phyloP scores from a whole-genome alignment of 1,140 invertebrate species.

The Aphaenogaster ashmeadi region DNA sequence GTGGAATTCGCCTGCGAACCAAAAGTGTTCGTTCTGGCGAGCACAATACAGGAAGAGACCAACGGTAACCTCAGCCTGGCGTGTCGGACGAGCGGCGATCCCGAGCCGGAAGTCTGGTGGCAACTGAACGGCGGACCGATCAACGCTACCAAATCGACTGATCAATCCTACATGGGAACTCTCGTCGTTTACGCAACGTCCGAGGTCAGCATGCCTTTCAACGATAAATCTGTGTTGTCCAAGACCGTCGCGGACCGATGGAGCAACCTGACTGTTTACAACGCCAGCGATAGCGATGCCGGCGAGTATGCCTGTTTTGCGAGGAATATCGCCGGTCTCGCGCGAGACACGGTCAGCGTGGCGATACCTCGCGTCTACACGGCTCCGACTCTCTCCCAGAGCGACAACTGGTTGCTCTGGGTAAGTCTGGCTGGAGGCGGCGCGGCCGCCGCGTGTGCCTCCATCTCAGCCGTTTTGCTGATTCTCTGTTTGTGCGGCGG shows the following conservation, averaged over 20 bases:
- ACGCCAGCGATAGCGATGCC: conserved; percentile 92
- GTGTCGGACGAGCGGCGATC: conserved; percentile 94
- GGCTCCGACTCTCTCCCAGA: conserved; percentile 89
- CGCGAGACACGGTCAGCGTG: conserved; percentile 91
- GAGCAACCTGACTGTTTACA: conserved; percentile 92
- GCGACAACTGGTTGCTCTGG: conserved; percentile 89
- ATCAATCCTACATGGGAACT: conserved; percentile 60
- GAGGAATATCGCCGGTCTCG: conserved; percentile 91
- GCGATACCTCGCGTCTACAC: conserved; percentile 91
- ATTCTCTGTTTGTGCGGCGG: conserved; percentile 88
- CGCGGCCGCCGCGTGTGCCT: conserved; percentile 85
- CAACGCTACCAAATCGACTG: conserved; percentile 84
- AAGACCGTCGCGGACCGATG: conserved; percentile 86
- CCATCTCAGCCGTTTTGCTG: conserved; percentile 87
- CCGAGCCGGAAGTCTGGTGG: conserved; percentile 94
- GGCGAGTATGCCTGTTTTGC: conserved; percentile 94
- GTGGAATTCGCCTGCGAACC: conserved; percentile 93
- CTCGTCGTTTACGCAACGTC: conserved; percentile 60
- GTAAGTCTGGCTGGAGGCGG: conserved; percentile 88
- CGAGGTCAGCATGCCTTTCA: conserved; percentile 17
- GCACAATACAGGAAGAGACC: conserved; percentile 90
- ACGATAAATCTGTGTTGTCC: background rate
- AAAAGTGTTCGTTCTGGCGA: conserved; percentile 89
- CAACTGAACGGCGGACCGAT: conserved; percentile 91
- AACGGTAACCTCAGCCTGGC: conserved; percentile 93